phyloP scores from a whole-genome alignment of 2,888 invertebrate genomes.

The Rhimphoctona megacephalus region DNA sequence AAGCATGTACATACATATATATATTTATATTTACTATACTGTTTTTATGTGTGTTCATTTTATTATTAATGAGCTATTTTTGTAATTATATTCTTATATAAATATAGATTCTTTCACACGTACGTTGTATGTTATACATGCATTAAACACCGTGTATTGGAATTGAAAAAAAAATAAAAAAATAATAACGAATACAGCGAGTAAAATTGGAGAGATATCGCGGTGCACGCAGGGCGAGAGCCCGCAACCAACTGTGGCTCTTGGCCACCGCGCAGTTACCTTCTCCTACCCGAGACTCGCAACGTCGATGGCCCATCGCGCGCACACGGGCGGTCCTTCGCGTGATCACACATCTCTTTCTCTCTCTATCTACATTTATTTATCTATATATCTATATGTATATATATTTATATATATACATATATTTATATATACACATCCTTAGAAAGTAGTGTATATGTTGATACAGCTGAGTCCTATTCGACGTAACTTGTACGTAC shows the following conservation, averaged over 20 bases:
- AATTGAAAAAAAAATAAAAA: not conserved
- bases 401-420: not conserved
- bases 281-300: conserved; percentile 65
- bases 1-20: not conserved
- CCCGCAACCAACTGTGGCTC: conserved; percentile 83
- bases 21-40: conserved; percentile 18
- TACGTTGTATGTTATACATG: not conserved
- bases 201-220: conserved; percentile 18
- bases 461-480: not conserved
- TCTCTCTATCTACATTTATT: not conserved
- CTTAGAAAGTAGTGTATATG: not conserved
- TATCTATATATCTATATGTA: too few species aligned
- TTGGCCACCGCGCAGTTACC: conserved; percentile 73
- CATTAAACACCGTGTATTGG: conserved; percentile 25
- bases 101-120: not conserved
- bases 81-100: not conserved
- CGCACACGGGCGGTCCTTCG: conserved; percentile 60
- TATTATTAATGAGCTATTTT: not conserved
- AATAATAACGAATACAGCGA: not conserved
- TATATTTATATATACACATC: not conserved
- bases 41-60: not conserved
- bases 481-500: not conserved
- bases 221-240: conserved; percentile 79
- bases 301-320: conserved; percentile 67
- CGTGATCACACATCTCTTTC: conserved; percentile 32